phyloP scores from a whole-genome alignment of 2,113 vertebrate genomes.

The Tichodroma muraria region DNA sequence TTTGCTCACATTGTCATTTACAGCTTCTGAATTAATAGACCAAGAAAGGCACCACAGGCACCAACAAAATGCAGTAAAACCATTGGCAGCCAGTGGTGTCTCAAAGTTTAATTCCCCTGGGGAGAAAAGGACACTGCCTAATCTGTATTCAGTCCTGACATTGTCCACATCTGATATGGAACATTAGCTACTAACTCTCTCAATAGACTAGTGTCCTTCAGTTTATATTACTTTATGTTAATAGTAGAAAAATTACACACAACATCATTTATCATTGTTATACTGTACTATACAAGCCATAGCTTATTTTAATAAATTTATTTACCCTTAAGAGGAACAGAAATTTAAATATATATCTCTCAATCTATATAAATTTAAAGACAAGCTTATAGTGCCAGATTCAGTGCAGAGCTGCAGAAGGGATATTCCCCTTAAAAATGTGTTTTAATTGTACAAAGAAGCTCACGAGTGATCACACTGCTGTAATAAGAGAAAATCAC shows the following conservation, averaged over 20 bases:
- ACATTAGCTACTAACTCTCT: conserved; percentile 99
- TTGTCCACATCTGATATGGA: conserved; percentile 99
- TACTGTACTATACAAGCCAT: conserved; percentile 76
- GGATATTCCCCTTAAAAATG: background rate
- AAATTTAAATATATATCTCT: conserved; percentile 71
- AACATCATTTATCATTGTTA: conserved; percentile 99
- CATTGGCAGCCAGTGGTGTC: conserved; percentile 88
- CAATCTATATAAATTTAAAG: conserved; percentile 56
- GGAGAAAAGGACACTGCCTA: conserved; percentile 98
- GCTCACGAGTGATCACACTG: background rate
- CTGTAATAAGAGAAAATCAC: background rate
- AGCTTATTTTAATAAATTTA: conserved; percentile 87
- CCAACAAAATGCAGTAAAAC: conserved; percentile 89
- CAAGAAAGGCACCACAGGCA: conserved; percentile 88
- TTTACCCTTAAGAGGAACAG: conserved; percentile 85
- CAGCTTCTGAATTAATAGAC: conserved; percentile 89
- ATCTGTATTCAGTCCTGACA: conserved; percentile 99
- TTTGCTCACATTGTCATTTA: conserved; percentile 80
- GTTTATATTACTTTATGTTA: conserved; percentile 99
- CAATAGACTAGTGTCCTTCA: conserved; percentile 99
- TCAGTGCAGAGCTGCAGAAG: background rate
- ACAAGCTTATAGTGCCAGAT: conserved; percentile 37
- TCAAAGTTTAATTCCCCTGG: conserved; percentile 93
- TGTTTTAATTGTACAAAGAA: background rate
- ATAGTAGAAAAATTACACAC: conserved; percentile 99